Evolutionary conservation across 2,113 vertebrate genomes (phyloP).

Genomic region (Mystacornis crossleyi): DNA sequence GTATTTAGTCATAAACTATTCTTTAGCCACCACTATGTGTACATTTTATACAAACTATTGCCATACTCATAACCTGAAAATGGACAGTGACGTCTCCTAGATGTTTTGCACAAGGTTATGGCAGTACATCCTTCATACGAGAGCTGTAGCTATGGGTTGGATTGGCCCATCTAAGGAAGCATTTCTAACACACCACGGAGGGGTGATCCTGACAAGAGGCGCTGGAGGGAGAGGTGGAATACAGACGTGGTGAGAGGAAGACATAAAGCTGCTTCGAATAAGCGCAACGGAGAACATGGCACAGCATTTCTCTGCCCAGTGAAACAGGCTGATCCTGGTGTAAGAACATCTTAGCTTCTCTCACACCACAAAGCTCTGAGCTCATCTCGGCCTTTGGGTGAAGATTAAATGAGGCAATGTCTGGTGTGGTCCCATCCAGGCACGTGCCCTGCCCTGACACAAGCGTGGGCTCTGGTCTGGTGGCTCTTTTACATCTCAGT

Average conservation of each 20-base stretch:
- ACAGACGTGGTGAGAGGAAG: not conserved
- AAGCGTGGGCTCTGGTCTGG: not conserved
- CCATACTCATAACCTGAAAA: not conserved
- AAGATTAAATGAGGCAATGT: not conserved
- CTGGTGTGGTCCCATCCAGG: not conserved
- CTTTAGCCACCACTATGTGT: constrained; percentile 19
- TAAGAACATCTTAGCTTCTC: not conserved
- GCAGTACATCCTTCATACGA: not conserved
- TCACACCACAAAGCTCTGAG: not conserved
- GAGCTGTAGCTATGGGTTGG: not conserved
- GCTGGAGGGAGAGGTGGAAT: not conserved
- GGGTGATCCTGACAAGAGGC: not conserved
- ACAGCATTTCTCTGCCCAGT: not conserved
- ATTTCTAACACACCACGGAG: not conserved
- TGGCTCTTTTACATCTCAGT: not conserved
- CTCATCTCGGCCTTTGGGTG: not conserved
- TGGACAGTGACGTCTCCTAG: not conserved
- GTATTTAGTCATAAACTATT: constrained; percentile 49
- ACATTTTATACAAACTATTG: constrained; percentile 53
- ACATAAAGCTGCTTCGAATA: not conserved
- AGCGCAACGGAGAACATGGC: accelerated
- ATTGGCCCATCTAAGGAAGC: not conserved
- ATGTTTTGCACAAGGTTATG: not conserved
- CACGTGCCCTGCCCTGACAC: not conserved
- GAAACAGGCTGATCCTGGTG: not conserved